Conservation (phyloP, 2,888 invertebrate genomes). For the Pterostichus niger region DNA sequence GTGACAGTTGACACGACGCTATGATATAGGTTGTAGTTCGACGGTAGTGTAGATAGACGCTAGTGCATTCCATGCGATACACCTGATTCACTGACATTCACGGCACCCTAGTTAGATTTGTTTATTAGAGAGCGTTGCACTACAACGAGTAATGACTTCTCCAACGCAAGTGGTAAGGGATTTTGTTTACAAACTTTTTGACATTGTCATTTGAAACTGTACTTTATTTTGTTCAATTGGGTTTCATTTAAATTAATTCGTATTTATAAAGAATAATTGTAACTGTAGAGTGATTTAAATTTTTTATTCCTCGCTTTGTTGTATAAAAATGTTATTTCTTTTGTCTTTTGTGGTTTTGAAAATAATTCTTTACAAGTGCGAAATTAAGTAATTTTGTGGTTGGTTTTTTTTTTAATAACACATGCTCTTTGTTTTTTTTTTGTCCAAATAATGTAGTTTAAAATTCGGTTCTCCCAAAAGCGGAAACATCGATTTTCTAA, state of each 20-base stretch:
- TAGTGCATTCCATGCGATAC: constrained; percentile 4
- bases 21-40: constrained; percentile 16
- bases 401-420: not conserved
- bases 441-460: too few relatives aligned
- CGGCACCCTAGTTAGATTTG: not conserved
- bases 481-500: not conserved
- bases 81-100: constrained; percentile 26
- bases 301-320: too few relatives aligned
- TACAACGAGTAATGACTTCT: constrained; percentile 70
- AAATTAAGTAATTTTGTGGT: not conserved
- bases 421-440: too few relatives aligned
- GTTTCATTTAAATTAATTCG: too few relatives aligned
- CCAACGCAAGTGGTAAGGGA: constrained; percentile 71
- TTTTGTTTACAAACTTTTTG: constrained; percentile 51
- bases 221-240: not conserved
- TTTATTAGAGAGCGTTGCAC: constrained; percentile 44
- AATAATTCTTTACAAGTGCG: too few relatives aligned
- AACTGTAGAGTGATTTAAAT: too few relatives aligned
- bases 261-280: too few relatives aligned
- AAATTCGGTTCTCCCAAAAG: too few relatives aligned
- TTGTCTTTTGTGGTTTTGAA: too few relatives aligned
- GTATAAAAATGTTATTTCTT: too few relatives aligned
- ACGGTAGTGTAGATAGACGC: constrained; percentile 19
- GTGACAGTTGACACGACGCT: constrained; percentile 27
- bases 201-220: not conserved